These are phyloP conservation scores for Bothrops jararaca DNA, from an alignment of 2,113 vertebrate genomes.

Conservation along the genomic window DNA sequence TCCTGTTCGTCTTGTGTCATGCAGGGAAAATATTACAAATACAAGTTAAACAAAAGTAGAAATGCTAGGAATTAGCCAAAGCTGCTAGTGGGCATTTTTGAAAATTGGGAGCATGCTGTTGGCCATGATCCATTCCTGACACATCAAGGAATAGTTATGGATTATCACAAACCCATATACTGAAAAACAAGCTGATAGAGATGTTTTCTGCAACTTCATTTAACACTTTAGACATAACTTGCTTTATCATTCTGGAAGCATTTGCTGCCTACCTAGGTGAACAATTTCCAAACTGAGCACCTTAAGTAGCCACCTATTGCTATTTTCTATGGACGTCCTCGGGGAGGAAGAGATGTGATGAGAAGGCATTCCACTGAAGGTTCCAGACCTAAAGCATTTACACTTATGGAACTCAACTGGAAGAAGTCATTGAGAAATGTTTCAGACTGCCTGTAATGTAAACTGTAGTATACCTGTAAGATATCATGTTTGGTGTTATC, in stretches of 20 bases:
- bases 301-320: not conserved
- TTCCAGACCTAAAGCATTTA: not conserved
- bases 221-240: not conserved
- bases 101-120: not conserved
- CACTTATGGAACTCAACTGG: not conserved
- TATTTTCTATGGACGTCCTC: not conserved
- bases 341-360: not conserved
- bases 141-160: not conserved
- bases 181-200: not conserved
- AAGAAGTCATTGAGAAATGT: not conserved
- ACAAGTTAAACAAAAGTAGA: not conserved
- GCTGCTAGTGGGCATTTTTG: not conserved
- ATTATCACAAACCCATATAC: not conserved
- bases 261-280: not conserved
- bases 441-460: not conserved
- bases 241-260: not conserved
- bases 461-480: not conserved
- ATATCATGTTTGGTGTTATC: not conserved
- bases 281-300: not conserved
- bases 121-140: not conserved
- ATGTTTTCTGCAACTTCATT: not conserved
- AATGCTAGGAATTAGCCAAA: not conserved
- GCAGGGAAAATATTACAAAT: not conserved
- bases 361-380: not conserved
- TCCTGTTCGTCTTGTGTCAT: constrained; percentile 33